A percentile compares a stretch with the other conserved stretches of the same genome.
Evolutionary conservation across 1,140 invertebrate genomes (phyloP).

Genomic region (Neodiprion pinetum): DNA sequence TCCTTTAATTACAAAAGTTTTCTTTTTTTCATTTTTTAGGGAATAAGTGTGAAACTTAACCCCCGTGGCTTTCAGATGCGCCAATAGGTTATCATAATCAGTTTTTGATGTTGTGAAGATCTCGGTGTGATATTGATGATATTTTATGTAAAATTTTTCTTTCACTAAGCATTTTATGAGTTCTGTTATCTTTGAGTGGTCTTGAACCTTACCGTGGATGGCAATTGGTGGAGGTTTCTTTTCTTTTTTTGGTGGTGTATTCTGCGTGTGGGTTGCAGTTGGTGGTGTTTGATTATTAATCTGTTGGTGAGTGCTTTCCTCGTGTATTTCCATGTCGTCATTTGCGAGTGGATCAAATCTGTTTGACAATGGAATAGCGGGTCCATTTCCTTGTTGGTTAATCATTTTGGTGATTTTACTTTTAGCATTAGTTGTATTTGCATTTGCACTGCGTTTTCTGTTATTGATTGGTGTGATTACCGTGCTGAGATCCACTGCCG

Average conservation of each 20-base stretch:
- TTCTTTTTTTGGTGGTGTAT: not conserved
- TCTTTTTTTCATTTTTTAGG: conserved; percentile 23
- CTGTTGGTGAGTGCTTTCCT: too few species aligned
- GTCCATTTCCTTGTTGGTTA: too few species aligned
- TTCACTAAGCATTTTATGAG: conserved; percentile 19
- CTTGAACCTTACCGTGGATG: conserved; percentile 25
- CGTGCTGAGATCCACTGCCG: too few species aligned
- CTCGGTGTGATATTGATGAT: conserved; percentile 20
- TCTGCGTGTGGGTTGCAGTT: too few species aligned
- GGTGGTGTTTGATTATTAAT: too few species aligned
- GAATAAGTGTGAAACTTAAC: conserved; percentile 32
- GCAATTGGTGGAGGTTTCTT: conserved; percentile 27
- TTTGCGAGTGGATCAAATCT: too few species aligned
- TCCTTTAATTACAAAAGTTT: conserved; percentile 28
- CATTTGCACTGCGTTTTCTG: too few species aligned
- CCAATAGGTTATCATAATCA: conserved; percentile 19
- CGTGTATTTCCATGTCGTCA: too few species aligned
- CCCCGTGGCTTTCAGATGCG: not conserved
- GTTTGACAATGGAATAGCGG: too few species aligned
- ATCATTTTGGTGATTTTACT: too few species aligned
- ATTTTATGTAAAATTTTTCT: conserved; percentile 29
- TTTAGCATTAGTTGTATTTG: too few species aligned
- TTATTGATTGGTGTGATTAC: too few species aligned
- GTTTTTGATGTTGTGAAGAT: conserved; percentile 17
- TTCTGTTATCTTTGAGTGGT: conserved; percentile 17